Evolutionary conservation across 2,888 invertebrate genomes (phyloP), one percentile per base, ranked within the genome.

Genomic region (Pardosa pseudoannulata): DNA sequence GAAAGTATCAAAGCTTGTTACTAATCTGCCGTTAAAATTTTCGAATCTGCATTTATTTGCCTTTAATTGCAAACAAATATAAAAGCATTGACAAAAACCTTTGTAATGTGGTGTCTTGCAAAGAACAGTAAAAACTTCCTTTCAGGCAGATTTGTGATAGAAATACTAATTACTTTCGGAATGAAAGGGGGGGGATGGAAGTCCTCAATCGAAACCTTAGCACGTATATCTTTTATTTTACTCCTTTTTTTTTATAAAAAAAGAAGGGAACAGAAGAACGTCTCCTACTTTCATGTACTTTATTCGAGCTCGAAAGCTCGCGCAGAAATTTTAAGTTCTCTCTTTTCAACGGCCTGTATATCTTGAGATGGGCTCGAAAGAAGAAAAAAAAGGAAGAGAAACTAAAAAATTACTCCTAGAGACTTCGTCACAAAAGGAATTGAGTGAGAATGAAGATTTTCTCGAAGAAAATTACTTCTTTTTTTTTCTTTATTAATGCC

Each of bases 381-480:
- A 46, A 72, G 56, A 72, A 72, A 27, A 56, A 72, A 31, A 56
- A 31, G 28, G 27, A 11, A 9, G 31, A n/a, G 31, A 72, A 46
- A 46, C 6, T 27, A 39, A 39, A 68, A 68, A 71, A 46, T 19
- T 27, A 41, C 29, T 41, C 1, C 27, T 7, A 7, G 7, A 46
- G 31, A 50, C 50, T 64, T 32, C 36, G 68, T 70, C 39, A 78
- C 78, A 85, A 83, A 83, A 76, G 78, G 78, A 79, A 78, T 85
- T 76, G 83, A 85, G 83, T 73, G 68, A 72, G 65, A 76, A 71
- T 78, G 67, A 75, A 82, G 64, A 70, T 75, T 75, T 75, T 32
- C 82, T 73, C 83, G 78, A 73, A 72, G 78, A 85, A 85, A 85
- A 85, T 85, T 78, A 85, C 78, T 62, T 83, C 29, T 46, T 80